phyloP scores from a whole-genome alignment of 2,797 vertebrate species.

The Xerus rutilus region DNA sequence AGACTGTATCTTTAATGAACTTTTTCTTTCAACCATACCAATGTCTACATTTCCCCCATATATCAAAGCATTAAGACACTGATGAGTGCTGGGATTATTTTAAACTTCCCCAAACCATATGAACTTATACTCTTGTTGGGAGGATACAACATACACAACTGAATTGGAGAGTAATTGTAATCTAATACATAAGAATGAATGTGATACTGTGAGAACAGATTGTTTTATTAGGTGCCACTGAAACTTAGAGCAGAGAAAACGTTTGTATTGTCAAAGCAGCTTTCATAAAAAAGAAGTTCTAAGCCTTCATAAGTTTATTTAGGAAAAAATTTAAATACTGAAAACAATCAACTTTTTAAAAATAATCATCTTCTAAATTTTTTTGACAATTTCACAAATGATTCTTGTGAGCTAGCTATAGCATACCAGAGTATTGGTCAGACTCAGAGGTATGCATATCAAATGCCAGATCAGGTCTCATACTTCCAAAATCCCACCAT shows the following conservation, averaged over 20 bases:
- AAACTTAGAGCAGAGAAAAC: not conserved
- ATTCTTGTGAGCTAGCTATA: not conserved
- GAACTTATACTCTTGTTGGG: not conserved
- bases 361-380: not conserved
- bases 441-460: not conserved
- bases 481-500: not conserved
- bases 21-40: not conserved
- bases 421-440: not conserved
- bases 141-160: not conserved
- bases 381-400: not conserved
- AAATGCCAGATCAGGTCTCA: not conserved
- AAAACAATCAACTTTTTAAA: not conserved
- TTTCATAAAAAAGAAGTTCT: not conserved
- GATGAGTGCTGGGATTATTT: not conserved
- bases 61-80: not conserved
- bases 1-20: not conserved
- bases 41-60: not conserved
- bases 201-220: not conserved
- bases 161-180: not conserved
- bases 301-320: not conserved
- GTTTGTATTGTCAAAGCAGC: not conserved
- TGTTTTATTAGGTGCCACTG: slow-evolving; percentile 1
- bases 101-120: not conserved
- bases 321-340: not conserved
- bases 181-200: not conserved